A percentile compares a stretch with the other conserved stretches of the same genome.
Evolutionary conservation across 2,113 vertebrate genomes (phyloP).

Genomic region (Chloroceryle aenea): DNA sequence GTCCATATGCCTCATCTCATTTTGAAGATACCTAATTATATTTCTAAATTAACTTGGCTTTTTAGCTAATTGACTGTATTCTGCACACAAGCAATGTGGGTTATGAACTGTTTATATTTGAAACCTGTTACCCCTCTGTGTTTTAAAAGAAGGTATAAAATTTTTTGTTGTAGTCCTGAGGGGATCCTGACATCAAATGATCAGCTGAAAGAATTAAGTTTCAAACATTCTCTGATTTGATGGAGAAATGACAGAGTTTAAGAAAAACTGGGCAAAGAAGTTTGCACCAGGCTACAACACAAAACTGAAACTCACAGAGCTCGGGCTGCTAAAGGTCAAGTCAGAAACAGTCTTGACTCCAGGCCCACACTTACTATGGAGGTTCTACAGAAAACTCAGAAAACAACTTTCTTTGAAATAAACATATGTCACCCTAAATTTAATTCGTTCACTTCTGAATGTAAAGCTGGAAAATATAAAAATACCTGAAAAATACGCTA

Average conservation of each 20-base stretch:
- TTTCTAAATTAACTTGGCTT: constrained; percentile 32
- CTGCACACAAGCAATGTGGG: background rate
- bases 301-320: background rate
- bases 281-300: background rate
- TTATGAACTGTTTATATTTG: constrained; percentile 1
- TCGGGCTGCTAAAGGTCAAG: background rate
- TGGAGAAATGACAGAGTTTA: background rate
- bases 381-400: background rate
- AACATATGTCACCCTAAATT: background rate
- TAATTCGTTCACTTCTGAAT: background rate
- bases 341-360: background rate
- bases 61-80: constrained; percentile 25
- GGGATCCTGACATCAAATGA: background rate
- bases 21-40: background rate
- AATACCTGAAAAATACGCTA: background rate
- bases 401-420: background rate
- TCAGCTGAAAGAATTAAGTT: background rate
- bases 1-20: background rate
- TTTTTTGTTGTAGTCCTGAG: background rate
- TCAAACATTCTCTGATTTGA: background rate
- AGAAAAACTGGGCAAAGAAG: background rate
- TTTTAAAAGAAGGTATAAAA: background rate
- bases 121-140: background rate
- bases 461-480: background rate
- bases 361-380: background rate